Evolutionary conservation across 2,888 invertebrate species (phyloP), one percentile per base, ranked within the genome.

Genomic region (Auanema sp.): DNA sequence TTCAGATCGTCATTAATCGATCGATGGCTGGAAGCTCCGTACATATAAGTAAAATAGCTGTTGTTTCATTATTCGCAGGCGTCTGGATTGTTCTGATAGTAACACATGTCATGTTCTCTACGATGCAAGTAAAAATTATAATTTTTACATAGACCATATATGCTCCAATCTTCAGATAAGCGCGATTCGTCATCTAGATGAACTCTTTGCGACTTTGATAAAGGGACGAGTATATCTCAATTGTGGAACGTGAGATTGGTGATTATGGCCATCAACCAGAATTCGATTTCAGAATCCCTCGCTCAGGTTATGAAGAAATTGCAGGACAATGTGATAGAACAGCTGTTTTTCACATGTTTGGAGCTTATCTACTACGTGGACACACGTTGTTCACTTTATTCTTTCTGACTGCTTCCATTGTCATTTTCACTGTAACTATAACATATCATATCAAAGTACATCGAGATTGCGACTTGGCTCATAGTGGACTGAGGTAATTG

Each of bases 1-100:
- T 54, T 16, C 42, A 77, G 76, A 72, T 77, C 2, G 79, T 80
- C 2, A 81, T 81, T 58, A 78, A 77, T 55, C 70, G 80, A 0
- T 82, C 81, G 23, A 81, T 81, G 81, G 72, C 78, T 16, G 81
- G 81, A 16, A 76, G 78, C 57, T 78, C 79, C 3, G 80, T 81
- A 14, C 78, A 75, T 24, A 63, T 81, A 4, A 81, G 81, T 1
- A 62, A 72, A 50, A 57, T 72, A 18, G 78, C 69, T 1, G 80
- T 80, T 8, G 66, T 80, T 41, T 67, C 71, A 2, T 68, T 82
- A 5, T 81, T 81, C 60, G 69, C 76, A 8, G 69, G 70, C 54
- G 81, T 81, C 6, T 81, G 81, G 81, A 65, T 78, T 12, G 75
- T 81, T 55, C 66, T 81, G 5, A 77, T 81, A 49, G 71, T 73